Conservation (phyloP, 2,888 invertebrate genomes). For the Himalopsyche tibetana region DNA sequence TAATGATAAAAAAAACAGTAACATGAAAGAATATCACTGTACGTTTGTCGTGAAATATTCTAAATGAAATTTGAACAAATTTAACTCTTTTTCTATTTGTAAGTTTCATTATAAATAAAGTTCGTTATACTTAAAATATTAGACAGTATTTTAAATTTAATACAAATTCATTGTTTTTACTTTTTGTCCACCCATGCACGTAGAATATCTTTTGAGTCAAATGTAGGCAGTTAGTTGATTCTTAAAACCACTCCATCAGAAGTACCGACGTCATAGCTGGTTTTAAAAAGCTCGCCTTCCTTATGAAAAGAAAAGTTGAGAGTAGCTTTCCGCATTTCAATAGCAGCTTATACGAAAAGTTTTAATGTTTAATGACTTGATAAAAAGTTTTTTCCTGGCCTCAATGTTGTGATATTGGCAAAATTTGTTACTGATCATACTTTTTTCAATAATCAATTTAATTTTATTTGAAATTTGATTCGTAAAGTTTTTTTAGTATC, state of each 20-base stretch:
- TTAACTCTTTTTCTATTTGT: too few relatives aligned
- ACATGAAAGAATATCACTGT: too few relatives aligned
- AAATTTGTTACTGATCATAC: neutral
- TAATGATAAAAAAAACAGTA: too few relatives aligned
- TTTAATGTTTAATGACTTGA: constrained; percentile 17
- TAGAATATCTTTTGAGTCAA: neutral
- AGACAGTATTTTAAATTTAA: too few relatives aligned
- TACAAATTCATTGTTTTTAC: neutral
- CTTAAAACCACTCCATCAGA: constrained; percentile 4
- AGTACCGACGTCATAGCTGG: neutral
- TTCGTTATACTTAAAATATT: too few relatives aligned
- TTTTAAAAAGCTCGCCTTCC: neutral
- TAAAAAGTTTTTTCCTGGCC: neutral
- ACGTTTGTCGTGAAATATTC: too few relatives aligned
- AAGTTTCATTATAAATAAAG: too few relatives aligned
- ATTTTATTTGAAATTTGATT: neutral
- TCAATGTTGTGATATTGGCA: constrained; percentile 22
- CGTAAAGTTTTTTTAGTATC: neutral
- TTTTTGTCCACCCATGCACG: neutral
- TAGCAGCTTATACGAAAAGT: constrained; percentile 21
- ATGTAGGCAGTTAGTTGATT: neutral
- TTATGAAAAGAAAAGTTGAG: too few relatives aligned
- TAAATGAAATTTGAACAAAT: too few relatives aligned
- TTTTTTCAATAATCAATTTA: constrained; percentile 15
- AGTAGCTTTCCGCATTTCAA: constrained; percentile 8